Percentiles rank a stretch among this genome's conserved stretches.
Conservation (phyloP, 2,113 vertebrate genomes). For the Ammodytes marinus region DNA sequence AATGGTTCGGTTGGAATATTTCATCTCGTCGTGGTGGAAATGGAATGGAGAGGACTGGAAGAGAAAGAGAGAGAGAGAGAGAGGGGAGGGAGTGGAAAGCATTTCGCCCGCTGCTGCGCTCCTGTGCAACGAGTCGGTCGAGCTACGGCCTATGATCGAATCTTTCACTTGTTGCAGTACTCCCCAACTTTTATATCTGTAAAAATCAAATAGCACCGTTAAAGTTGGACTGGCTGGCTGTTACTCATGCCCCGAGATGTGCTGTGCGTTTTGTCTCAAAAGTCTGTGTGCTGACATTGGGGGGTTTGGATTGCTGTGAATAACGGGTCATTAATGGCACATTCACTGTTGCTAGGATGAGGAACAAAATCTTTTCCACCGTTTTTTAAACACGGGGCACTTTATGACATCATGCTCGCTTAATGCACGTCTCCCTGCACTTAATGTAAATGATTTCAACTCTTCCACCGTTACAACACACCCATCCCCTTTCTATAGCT, state of each 20-base stretch:
- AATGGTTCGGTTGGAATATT: conserved; percentile 41
- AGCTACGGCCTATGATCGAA: conserved; percentile 10
- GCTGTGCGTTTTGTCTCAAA: conserved; percentile 60
- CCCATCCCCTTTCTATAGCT: conserved; percentile 17
- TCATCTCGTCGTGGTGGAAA: conserved; percentile 49
- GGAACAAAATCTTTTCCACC: conserved; percentile 1
- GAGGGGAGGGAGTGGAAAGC: conserved; percentile 16
- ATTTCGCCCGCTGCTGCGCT: neutral
- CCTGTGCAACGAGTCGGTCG: conserved; percentile 26
- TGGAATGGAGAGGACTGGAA: conserved; percentile 26
- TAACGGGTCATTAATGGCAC: conserved; percentile 65
- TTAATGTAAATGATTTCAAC: conserved; percentile 2
- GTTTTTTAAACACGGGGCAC: neutral
- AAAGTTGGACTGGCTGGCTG: conserved; percentile 79
- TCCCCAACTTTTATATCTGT: conserved; percentile 73
- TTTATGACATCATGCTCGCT: conserved; percentile 37
- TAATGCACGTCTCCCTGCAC: conserved; percentile 11
- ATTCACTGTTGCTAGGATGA: conserved; percentile 32
- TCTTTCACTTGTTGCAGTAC: conserved; percentile 27
- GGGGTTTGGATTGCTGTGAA: conserved; percentile 48
- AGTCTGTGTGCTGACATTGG: conserved; percentile 64
- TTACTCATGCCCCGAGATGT: conserved; percentile 49
- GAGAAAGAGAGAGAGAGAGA: neutral
- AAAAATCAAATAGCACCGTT: conserved; percentile 84
- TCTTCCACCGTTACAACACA: conserved; percentile 8